Conservation (phyloP, 2,113 vertebrate species). For the Puntigrus tetrazona region DNA sequence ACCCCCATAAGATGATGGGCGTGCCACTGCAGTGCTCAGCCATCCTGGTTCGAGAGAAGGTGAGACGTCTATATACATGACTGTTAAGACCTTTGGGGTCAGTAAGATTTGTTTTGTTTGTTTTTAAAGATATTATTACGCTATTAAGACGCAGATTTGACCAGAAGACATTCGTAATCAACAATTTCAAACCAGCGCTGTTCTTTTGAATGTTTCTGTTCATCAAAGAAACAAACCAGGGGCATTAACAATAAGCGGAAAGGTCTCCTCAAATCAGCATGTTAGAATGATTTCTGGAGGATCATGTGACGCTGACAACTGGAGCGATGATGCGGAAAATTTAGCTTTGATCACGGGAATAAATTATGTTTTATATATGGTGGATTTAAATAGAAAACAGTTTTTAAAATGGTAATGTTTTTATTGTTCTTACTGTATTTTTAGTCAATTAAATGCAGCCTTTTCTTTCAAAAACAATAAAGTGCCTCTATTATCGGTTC, state of each 20-base stretch:
- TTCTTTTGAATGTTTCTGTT: not conserved
- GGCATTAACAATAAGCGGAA: not conserved
- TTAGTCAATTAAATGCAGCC: not conserved
- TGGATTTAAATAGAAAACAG: not conserved
- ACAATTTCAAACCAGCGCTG: not conserved
- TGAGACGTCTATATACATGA: slow-evolving; percentile 57
- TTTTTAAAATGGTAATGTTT: not conserved
- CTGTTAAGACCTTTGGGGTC: not conserved
- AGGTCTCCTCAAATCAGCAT: not conserved
- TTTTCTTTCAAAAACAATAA: not conserved
- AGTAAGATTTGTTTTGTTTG: not conserved
- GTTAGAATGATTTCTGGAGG: not conserved
- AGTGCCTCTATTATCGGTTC: no score
- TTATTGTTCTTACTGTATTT: not conserved
- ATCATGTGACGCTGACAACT: not conserved
- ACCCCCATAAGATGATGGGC: slow-evolving; percentile 99
- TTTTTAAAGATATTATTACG: not conserved
- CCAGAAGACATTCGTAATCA: not conserved
- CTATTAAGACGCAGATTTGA: not conserved
- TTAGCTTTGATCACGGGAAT: not conserved
- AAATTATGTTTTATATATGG: not conserved
- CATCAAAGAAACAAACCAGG: not conserved
- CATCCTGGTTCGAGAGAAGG: slow-evolving; percentile 96
- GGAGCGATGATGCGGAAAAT: not conserved
- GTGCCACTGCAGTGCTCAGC: slow-evolving; percentile 95